phyloP scores from a whole-genome alignment of 2,888 invertebrate species.

The Campoplex nolae region DNA sequence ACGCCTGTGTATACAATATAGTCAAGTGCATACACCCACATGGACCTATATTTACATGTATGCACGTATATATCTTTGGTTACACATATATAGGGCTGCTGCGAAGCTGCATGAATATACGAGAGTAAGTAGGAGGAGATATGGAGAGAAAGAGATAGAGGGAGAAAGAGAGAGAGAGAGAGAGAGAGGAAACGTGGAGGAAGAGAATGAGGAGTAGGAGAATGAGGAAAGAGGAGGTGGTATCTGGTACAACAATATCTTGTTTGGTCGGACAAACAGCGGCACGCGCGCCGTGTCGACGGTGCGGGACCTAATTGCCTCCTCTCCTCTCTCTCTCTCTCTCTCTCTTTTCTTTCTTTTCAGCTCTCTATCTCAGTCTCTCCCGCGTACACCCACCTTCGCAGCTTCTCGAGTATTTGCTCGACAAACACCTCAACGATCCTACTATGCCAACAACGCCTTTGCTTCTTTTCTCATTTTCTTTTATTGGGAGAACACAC shows the following conservation, averaged over 20 bases:
- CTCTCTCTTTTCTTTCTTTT: conserved; percentile 23
- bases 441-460: conserved; percentile 58
- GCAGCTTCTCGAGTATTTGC: conserved; percentile 71
- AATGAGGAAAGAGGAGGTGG: conserved; percentile 38
- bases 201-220: neutral
- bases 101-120: conserved; percentile 26
- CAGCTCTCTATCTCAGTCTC: conserved; percentile 19
- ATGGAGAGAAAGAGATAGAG: neutral
- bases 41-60: neutral
- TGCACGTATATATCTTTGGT: conserved; percentile 1
- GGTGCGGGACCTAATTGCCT: conserved; percentile 69
- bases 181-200: conserved; percentile 17
- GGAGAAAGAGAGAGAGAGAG: conserved; percentile 15
- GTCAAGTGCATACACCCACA: conserved; percentile 15
- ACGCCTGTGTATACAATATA: conserved; percentile 32
- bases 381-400: conserved; percentile 19
- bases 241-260: conserved; percentile 77
- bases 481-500: neutral
- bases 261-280: conserved; percentile 83
- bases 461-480: conserved; percentile 12
- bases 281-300: conserved; percentile 78
- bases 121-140: conserved; percentile 26
- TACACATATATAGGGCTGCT: conserved; percentile 16
- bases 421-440: conserved; percentile 68
- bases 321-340: conserved; percentile 48